Conservation (phyloP, 2,888 invertebrate genomes). For the Parascotia fuliginaria region DNA sequence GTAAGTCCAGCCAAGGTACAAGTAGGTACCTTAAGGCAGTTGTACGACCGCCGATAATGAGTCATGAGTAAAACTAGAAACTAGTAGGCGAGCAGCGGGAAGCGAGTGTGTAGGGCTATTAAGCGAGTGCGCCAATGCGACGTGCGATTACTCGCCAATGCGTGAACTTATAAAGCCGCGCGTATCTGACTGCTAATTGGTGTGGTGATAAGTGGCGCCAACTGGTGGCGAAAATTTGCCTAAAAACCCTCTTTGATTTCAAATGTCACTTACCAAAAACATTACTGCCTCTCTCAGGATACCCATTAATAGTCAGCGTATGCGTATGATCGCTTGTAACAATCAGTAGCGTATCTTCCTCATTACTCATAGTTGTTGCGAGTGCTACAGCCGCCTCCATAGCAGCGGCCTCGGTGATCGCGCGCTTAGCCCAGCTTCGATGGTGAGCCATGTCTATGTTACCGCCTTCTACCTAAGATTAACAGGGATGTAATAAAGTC, state of each 20-base stretch:
- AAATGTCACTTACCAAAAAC: slow-evolving; percentile 87
- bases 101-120: no score
- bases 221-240: no score
- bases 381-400: slow-evolving; percentile 91
- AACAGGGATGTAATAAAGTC: not conserved
- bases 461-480: slow-evolving; percentile 92
- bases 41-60: no score
- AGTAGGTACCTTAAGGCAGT: no score
- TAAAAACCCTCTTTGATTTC: not conserved
- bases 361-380: slow-evolving; percentile 86
- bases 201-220: no score
- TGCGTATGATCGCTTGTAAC: slow-evolving; percentile 95
- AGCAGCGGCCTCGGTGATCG: slow-evolving; percentile 91
- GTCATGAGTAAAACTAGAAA: no score
- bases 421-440: slow-evolving; percentile 90
- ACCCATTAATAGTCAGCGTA: slow-evolving; percentile 91
- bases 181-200: no score
- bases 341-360: slow-evolving; percentile 91
- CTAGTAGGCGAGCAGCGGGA: no score
- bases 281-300: slow-evolving; percentile 88
- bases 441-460: slow-evolving; percentile 96
- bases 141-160: no score
- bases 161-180: no score
- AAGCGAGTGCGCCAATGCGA: no score
- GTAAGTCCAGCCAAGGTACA: no score